phyloP scores from a whole-genome alignment of 2,888 invertebrate species.

The Nemoura dubitans region DNA sequence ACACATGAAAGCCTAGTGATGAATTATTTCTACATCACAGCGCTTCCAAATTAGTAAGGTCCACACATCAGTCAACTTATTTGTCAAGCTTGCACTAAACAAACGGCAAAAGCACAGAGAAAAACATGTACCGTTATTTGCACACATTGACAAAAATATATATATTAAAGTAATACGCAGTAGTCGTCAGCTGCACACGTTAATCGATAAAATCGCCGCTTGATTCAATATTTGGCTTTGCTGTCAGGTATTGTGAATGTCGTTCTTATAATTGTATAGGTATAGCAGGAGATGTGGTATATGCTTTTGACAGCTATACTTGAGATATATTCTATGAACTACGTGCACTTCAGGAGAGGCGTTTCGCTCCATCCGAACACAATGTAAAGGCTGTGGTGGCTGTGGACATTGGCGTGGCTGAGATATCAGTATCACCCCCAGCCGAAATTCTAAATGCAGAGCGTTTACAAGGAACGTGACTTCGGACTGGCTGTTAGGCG shows the following conservation, averaged over 20 bases:
- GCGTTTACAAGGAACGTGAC: neutral
- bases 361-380: neutral
- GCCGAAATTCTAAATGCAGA: neutral
- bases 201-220: neutral
- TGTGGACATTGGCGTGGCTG: neutral
- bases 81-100: conserved; percentile 14
- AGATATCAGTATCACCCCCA: neutral
- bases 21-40: conserved; percentile 34
- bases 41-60: conserved; percentile 24
- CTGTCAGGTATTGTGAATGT: neutral
- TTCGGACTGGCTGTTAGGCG: neutral
- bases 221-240: neutral
- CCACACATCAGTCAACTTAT: conserved; percentile 13
- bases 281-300: neutral
- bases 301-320: neutral
- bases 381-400: neutral
- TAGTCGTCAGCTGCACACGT: neutral
- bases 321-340: neutral
- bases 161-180: neutral
- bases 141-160: neutral
- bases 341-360: neutral
- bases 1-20: neutral
- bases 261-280: neutral
- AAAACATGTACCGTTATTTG: neutral
- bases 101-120: neutral